Conservation (phyloP, 2,888 invertebrate genomes). For the Drosophila infuscata region DNA sequence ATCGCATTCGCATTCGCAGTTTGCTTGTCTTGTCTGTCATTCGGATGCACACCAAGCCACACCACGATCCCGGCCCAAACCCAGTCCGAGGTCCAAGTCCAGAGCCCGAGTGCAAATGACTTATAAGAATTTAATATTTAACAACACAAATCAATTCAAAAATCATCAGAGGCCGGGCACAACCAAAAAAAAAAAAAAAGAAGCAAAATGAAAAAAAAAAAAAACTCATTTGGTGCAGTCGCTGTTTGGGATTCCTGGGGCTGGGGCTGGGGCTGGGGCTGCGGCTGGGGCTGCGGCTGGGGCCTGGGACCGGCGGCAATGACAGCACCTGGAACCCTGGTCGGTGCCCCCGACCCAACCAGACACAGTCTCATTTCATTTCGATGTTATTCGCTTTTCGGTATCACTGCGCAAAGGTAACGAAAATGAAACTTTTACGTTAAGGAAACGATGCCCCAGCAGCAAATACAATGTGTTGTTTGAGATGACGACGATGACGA, state of each 20-base stretch:
- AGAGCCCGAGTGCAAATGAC: conserved; percentile 79
- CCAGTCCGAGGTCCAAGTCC: conserved; percentile 4
- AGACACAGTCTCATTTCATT: conserved; percentile 78
- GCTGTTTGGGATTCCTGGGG: conserved; percentile 11
- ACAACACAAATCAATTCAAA: conserved; percentile 83
- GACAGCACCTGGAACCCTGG: conserved; percentile 34
- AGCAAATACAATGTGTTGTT: conserved; percentile 56
- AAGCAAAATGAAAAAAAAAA: background rate
- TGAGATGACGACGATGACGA: conserved; percentile 36
- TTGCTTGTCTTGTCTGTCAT: conserved; percentile 72
- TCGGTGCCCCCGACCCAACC: conserved; percentile 20
- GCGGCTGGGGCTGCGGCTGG: conserved; percentile 40
- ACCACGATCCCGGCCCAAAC: conserved; percentile 13
- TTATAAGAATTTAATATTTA: conserved; percentile 84
- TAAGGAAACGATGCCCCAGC: conserved; percentile 69
- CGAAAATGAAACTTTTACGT: conserved; percentile 75
- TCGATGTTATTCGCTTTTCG: conserved; percentile 64
- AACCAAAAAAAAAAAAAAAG: conserved; percentile 13
- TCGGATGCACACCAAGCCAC: conserved; percentile 61
- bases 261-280: conserved; percentile 60
- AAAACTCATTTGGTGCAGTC: conserved; percentile 74
- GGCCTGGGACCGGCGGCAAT: conserved; percentile 16
- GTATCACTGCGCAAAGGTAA: conserved; percentile 75
- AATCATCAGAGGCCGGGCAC: conserved; percentile 72
- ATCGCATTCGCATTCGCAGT: conserved; percentile 24